phyloP scores from a whole-genome alignment of 2,113 vertebrate species.

The Poeciliopsis prolifica region DNA sequence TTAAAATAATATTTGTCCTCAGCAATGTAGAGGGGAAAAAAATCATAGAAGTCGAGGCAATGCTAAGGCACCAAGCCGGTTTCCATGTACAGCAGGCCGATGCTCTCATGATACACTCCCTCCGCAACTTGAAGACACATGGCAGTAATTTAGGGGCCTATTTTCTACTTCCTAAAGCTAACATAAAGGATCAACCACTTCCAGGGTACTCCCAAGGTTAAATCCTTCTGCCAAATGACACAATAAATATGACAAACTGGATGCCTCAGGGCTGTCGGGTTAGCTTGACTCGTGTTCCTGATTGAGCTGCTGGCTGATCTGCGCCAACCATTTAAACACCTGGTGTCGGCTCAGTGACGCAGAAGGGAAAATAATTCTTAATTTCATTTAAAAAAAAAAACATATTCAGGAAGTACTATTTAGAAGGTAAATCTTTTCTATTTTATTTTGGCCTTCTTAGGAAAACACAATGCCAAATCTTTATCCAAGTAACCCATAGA shows the following conservation, averaged over 20 bases:
- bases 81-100: conserved; percentile 70
- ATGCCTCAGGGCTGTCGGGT: conserved; percentile 45
- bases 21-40: conserved; percentile 42
- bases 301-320: conserved; percentile 59
- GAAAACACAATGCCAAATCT: neutral
- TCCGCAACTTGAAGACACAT: conserved; percentile 82
- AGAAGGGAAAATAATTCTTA: conserved; percentile 35
- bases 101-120: conserved; percentile 76
- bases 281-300: conserved; percentile 49
- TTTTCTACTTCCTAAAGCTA: conserved; percentile 83
- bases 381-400: conserved; percentile 13
- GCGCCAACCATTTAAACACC: conserved; percentile 51
- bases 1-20: conserved; percentile 74
- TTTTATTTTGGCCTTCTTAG: neutral
- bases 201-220: conserved; percentile 80
- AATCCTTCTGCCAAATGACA: conserved; percentile 74
- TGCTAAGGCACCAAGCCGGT: conserved; percentile 57
- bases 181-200: conserved; percentile 79
- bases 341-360: conserved; percentile 34
- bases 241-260: conserved; percentile 75
- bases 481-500: conserved; percentile 46
- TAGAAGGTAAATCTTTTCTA: neutral
- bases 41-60: conserved; percentile 33
- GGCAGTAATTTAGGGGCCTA: conserved; percentile 85
- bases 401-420: conserved; percentile 8